These are phyloP conservation scores for Ctenochaetus hawaiiensis DNA, from an alignment of 2,797 vertebrate species.

Conservation along the genomic window DNA sequence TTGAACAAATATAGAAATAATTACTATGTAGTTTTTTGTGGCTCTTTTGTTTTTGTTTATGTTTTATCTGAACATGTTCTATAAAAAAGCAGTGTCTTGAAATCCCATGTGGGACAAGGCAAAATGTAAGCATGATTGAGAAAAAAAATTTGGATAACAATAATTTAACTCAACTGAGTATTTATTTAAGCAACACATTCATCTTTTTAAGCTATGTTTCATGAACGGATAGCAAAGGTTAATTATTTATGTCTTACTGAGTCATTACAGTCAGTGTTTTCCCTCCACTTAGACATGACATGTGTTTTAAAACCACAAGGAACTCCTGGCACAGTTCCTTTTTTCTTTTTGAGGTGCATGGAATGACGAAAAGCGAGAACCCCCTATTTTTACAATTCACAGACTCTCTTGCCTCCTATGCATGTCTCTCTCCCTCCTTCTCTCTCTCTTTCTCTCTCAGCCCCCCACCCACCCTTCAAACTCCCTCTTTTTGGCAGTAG, in stretches of 20 bases:
- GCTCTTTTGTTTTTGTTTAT: neutral
- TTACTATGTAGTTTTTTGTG: neutral
- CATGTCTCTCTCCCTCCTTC: slow-evolving; percentile 10
- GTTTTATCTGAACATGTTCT: neutral
- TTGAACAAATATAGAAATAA: neutral
- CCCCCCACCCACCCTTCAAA: slow-evolving; percentile 36
- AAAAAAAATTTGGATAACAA: neutral
- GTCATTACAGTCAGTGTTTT: slow-evolving; percentile 27
- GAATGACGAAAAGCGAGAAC: slow-evolving; percentile 35
- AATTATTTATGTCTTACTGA: neutral
- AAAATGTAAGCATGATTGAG: neutral
- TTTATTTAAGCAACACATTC: neutral
- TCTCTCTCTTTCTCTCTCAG: slow-evolving; percentile 2
- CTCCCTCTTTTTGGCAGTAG: slow-evolving; percentile 78
- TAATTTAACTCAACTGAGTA: neutral
- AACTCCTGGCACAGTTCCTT: slow-evolving; percentile 11
- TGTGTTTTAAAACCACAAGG: slow-evolving; percentile 32
- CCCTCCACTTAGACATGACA: slow-evolving; percentile 21
- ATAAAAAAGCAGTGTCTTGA: neutral
- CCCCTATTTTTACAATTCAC: slow-evolving; percentile 40
- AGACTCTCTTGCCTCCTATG: slow-evolving; percentile 23
- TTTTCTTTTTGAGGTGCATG: slow-evolving; percentile 53
- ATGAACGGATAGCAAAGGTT: neutral
- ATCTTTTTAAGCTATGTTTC: slow-evolving; percentile 7
- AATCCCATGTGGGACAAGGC: neutral